Base-by-base conservation (phyloP, 64 coral and sea anemone species). In the Montipora efflorescens region DNA sequence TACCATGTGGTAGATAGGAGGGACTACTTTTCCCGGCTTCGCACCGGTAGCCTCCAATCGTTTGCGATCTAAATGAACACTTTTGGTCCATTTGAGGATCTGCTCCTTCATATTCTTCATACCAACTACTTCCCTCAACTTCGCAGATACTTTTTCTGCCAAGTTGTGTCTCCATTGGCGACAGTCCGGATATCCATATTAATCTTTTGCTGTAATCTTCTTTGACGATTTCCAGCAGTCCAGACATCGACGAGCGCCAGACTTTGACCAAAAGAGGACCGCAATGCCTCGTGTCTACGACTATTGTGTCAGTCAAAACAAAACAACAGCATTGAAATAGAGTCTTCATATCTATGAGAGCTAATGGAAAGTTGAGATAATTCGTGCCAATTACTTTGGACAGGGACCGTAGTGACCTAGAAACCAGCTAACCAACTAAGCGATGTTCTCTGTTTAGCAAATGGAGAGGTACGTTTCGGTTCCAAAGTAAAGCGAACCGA, bases 191-290 rank as follows among this genome's bases (percentile, higher is more conserved):
- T 79, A 44, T 79, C 19, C 43, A 79, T 51, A 13, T 79, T 45
- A 5, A 25, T 25, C 0, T 25, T 48, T 45, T 79, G 77, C 50
- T 79, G 77, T 2, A 79, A 51, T 0, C 46, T 44, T 44, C 77
- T 20, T 79, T 79, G 77, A 18, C 77, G 19, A 79, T 79, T 79
- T 7, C 77, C 77, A 1, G 77, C 77, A 79, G 43, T 48, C 77
- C 77, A 79, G 4, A 45, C 77, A 79, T 79, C 77, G 9, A 79
- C 77, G 1, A 46, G 77, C 43, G 77, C 77, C 5, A 79, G 50
- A 79, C 5, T 79, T 44, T 79, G 44, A 48, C 77, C 77, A 79
- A 79, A 79, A 11, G 77, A 79, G 5, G 77, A 79, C 23, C 23
- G 23, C 44, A 79, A 51, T 19, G 77, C 77, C 50, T 79, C 36